These are phyloP conservation scores for Anastrepha obliqua DNA, from an alignment of 1,140 invertebrate species.

Conservation along the genomic window DNA sequence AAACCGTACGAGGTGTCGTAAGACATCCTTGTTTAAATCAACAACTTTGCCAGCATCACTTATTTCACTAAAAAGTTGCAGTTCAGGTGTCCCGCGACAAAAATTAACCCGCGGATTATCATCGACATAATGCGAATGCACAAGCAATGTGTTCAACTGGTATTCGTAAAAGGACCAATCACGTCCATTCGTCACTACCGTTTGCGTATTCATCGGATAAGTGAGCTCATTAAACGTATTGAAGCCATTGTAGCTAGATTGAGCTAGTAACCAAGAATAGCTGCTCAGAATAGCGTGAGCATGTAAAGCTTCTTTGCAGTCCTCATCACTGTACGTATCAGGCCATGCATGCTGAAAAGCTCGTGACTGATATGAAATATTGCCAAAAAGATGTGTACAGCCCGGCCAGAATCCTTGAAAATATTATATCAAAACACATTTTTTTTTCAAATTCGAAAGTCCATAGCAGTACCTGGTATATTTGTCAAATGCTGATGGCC, in stretches of 20 bases:
- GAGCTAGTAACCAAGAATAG: conserved; percentile 86
- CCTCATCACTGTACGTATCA: conserved; percentile 74
- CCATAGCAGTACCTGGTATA: conserved; percentile 80
- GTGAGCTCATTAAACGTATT: conserved; percentile 89
- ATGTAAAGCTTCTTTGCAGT: conserved; percentile 80
- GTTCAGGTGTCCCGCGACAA: conserved; percentile 84
- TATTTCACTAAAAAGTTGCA: conserved; percentile 85
- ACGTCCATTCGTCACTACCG: conserved; percentile 88
- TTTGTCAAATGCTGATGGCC: conserved; percentile 80
- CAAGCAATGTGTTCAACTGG: conserved; percentile 89
- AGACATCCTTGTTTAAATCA: conserved; percentile 87
- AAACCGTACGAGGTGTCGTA: conserved; percentile 84
- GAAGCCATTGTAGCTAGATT: conserved; percentile 92
- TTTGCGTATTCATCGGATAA: conserved; percentile 91
- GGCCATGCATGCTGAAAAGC: conserved; percentile 76
- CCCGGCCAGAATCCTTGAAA: conserved; percentile 85
- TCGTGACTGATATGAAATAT: conserved; percentile 83
- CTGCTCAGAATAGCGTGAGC: conserved; percentile 84
- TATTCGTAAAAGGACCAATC: conserved; percentile 89
- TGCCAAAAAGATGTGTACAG: conserved; percentile 83
- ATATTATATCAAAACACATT: background rate
- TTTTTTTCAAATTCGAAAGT: too few relatives aligned
- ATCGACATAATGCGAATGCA: conserved; percentile 78
- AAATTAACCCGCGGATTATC: conserved; percentile 85
- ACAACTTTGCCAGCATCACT: conserved; percentile 81